Evolutionary conservation across 2,797 vertebrate species (phyloP).

Genomic region (Scolopax bukidnonensis): DNA sequence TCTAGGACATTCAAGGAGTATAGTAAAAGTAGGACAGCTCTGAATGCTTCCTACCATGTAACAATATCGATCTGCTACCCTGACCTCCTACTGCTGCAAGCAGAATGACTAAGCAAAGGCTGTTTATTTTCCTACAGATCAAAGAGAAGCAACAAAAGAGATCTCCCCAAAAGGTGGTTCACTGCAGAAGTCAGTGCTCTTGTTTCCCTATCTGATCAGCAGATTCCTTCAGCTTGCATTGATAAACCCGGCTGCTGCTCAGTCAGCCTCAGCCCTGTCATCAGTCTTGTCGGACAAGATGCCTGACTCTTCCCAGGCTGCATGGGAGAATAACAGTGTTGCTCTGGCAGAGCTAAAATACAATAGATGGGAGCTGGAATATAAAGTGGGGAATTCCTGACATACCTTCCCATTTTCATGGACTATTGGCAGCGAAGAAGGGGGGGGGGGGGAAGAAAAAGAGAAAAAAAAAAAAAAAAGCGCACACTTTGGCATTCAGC

Average conservation of each 20-base stretch:
- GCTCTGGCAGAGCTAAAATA: conserved; percentile 60
- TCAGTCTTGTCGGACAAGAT: conserved; percentile 88
- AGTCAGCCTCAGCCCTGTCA: conserved; percentile 72
- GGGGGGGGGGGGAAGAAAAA: no score
- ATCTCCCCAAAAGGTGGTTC: conserved; percentile 52
- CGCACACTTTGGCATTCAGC: conserved; percentile 60
- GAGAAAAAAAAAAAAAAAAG: not conserved
- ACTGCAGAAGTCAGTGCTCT: conserved; percentile 70
- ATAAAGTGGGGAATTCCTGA: conserved; percentile 84
- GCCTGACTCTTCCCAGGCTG: conserved; percentile 80
- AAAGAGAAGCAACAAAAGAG: conserved; percentile 63
- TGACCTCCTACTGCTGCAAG: conserved; percentile 26
- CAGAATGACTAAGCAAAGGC: conserved; percentile 37
- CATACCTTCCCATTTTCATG: conserved; percentile 87
- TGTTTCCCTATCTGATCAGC: conserved; percentile 85
- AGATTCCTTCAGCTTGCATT: conserved; percentile 76
- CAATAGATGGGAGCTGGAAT: conserved; percentile 72
- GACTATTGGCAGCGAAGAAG: conserved; percentile 77
- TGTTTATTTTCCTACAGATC: conserved; percentile 57
- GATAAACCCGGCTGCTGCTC: conserved; percentile 69
- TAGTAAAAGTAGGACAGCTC: not conserved
- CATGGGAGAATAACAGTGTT: conserved; percentile 84
- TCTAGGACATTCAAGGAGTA: not conserved
- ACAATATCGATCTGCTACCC: not conserved
- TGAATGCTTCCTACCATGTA: not conserved